A percentile compares a stretch with the other conserved stretches of the same genome.
These are phyloP conservation scores for Orchestes rusci DNA, from an alignment of 2,888 invertebrate species.

Conservation along the genomic window DNA sequence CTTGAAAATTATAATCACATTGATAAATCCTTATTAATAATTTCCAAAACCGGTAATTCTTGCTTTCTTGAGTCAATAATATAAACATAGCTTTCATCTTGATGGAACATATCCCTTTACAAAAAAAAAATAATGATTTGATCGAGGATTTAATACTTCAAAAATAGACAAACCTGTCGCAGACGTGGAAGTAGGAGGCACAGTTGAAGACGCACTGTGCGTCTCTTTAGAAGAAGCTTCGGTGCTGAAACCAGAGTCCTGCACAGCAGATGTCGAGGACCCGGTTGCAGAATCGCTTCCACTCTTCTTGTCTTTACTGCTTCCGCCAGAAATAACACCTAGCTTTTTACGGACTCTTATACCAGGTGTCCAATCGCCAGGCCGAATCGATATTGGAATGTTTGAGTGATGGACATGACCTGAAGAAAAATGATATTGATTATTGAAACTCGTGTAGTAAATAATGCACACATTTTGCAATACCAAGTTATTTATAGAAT, in stretches of 20 bases:
- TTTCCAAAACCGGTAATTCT: too few species aligned
- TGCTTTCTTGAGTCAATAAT: too few species aligned
- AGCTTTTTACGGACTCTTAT: conserved; percentile 58
- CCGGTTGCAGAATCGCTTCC: conserved; percentile 34
- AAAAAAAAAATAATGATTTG: conserved; percentile 2
- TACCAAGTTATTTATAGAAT: too few species aligned
- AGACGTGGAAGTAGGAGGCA: conserved; percentile 45
- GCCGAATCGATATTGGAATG: conserved; percentile 47
- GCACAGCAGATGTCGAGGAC: conserved; percentile 46
- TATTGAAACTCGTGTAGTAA: too few species aligned
- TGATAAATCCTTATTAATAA: too few species aligned
- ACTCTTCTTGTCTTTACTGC: conserved; percentile 42
- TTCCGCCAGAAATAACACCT: conserved; percentile 35
- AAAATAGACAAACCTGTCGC: conserved; percentile 21
- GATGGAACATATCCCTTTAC: too few species aligned
- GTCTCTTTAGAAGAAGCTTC: conserved; percentile 80
- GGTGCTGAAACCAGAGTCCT: conserved; percentile 86
- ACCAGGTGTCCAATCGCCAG: conserved; percentile 73
- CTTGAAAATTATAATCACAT: too few species aligned
- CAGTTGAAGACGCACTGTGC: conserved; percentile 63
- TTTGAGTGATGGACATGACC: conserved; percentile 42
- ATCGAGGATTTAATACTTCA: background rate
- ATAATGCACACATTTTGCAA: too few species aligned
- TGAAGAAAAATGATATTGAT: conserved; percentile 5
- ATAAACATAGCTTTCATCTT: too few species aligned